These are phyloP conservation scores for Erebia ligea DNA, from an alignment of 2,888 invertebrate genomes.

Conservation along the genomic window DNA sequence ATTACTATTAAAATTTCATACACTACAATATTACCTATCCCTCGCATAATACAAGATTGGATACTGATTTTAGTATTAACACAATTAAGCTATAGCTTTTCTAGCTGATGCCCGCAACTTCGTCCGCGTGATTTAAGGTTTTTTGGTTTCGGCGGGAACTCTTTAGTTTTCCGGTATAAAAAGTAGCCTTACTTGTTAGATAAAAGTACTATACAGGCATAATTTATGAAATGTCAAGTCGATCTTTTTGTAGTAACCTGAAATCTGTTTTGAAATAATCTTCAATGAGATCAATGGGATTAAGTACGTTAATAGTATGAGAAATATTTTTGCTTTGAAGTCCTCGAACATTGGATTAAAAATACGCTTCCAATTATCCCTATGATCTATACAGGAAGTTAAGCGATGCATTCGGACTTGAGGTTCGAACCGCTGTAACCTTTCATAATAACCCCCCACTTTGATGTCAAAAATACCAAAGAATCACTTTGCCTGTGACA, in stretches of 20 bases:
- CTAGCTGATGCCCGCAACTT: too few relatives aligned
- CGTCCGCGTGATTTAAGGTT: too few relatives aligned
- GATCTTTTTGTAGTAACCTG: too few relatives aligned
- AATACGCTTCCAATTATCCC: background rate
- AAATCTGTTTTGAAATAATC: too few relatives aligned
- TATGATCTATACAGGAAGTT: background rate
- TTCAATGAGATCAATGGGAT: too few relatives aligned
- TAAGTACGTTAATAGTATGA: too few relatives aligned
- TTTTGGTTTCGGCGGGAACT: too few relatives aligned
- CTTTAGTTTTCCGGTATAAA: too few relatives aligned
- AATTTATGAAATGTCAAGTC: too few relatives aligned
- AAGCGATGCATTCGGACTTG: slow-evolving; percentile 7
- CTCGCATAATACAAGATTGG: background rate
- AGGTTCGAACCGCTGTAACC: background rate
- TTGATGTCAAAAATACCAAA: slow-evolving; percentile 4
- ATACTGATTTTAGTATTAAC: background rate
- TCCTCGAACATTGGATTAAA: background rate
- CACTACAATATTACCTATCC: background rate
- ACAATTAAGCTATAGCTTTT: background rate
- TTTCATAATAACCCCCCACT: slow-evolving; percentile 1
- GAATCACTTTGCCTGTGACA: slow-evolving; percentile 1
- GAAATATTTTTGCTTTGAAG: too few relatives aligned
- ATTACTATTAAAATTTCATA: slow-evolving; percentile 3
- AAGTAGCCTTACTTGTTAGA: too few relatives aligned
- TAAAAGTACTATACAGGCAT: too few relatives aligned